A percentile compares a stretch with the other conserved stretches of the same genome.
Conservation (phyloP, 2,113 vertebrate species). For the Poicephalus gulielmi region DNA sequence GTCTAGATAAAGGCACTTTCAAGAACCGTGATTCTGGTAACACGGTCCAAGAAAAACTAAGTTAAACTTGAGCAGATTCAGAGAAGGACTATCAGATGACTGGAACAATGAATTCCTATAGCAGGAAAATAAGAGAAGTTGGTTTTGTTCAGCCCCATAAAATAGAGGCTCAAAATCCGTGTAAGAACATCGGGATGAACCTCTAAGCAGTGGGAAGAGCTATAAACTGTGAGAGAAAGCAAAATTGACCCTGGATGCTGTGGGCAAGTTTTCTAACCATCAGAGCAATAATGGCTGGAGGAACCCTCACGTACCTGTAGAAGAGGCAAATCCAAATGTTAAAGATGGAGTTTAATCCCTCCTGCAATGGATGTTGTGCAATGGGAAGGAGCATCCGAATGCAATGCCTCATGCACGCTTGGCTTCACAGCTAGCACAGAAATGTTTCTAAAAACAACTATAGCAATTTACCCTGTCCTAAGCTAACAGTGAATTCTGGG, state of each 20-base stretch:
- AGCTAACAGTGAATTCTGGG: neutral
- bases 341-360: neutral
- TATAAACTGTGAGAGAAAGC: neutral
- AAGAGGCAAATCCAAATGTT: neutral
- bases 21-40: neutral
- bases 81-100: neutral
- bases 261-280: neutral
- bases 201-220: fast-evolving
- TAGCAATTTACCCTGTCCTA: neutral
- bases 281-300: neutral
- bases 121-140: neutral
- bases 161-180: neutral
- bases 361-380: neutral
- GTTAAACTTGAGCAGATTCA: neutral
- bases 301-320: neutral
- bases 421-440: neutral
- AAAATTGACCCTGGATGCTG: neutral
- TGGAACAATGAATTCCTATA: neutral
- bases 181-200: neutral
- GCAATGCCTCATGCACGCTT: neutral
- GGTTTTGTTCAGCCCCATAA: neutral
- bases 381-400: fast-evolving
- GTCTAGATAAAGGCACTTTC: neutral
- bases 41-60: neutral
- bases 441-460: neutral